phyloP scores from a whole-genome alignment of 2,113 vertebrate species.

The Sorex fumeus region DNA sequence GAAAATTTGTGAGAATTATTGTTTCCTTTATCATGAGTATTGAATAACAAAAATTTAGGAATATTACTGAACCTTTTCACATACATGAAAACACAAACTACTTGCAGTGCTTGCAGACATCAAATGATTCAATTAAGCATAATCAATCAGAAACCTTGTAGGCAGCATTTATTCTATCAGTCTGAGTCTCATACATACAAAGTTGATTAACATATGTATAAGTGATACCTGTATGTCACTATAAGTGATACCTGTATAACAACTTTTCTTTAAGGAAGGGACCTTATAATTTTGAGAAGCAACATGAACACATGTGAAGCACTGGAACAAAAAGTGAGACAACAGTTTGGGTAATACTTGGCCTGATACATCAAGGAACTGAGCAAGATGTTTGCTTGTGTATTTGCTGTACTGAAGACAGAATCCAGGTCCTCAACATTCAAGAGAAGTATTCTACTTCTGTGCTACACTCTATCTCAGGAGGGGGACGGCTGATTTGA shows the following conservation, averaged over 20 bases:
- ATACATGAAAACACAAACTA: background rate
- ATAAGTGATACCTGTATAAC: too few species aligned
- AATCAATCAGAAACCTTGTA: background rate
- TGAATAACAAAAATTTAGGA: background rate
- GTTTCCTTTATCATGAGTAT: background rate
- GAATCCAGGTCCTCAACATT: too few species aligned
- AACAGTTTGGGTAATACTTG: background rate
- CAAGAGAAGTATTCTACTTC: too few species aligned
- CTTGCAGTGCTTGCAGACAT: background rate
- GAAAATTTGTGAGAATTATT: background rate
- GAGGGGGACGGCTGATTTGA: background rate
- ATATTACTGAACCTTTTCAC: background rate
- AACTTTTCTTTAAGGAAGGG: background rate
- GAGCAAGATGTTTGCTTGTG: too few species aligned
- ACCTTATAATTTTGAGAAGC: background rate
- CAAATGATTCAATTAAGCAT: background rate
- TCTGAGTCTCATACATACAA: background rate
- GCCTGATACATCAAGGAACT: too few species aligned
- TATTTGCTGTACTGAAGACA: too few species aligned
- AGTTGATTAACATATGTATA: too few species aligned
- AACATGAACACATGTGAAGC: constrained; percentile 17
- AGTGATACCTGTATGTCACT: too few species aligned
- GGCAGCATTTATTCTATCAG: background rate
- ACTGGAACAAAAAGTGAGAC: background rate
- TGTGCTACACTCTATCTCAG: too few species aligned